Evolutionary conservation across 1,140 invertebrate genomes (phyloP).

Genomic region (Eufriesea mexicana): DNA sequence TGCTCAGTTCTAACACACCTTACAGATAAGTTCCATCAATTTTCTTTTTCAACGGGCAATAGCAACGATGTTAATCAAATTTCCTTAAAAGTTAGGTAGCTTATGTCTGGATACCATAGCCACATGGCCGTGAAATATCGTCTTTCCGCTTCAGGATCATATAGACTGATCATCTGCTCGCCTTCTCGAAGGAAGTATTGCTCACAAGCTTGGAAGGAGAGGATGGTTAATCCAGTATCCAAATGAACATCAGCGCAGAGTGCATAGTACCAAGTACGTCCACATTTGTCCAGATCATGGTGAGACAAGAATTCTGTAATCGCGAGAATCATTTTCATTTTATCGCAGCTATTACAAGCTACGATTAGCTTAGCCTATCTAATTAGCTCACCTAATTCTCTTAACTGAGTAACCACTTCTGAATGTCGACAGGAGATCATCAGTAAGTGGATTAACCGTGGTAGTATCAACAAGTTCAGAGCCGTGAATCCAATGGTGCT

Average conservation of each 20-base stretch:
- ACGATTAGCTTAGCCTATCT: too few species aligned
- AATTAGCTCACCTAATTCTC: conserved; percentile 75
- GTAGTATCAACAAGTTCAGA: conserved; percentile 76
- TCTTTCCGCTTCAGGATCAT: conserved; percentile 74
- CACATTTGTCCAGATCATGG: conserved; percentile 80
- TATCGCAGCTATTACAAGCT: neutral
- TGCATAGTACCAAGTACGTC: conserved; percentile 81
- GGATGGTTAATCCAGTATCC: conserved; percentile 80
- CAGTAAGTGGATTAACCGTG: conserved; percentile 76
- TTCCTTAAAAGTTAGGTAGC: neutral
- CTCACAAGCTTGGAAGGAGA: conserved; percentile 74
- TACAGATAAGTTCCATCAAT: neutral
- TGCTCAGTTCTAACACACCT: conserved; percentile 76
- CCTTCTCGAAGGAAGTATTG: conserved; percentile 77
- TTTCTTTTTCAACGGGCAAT: too few species aligned
- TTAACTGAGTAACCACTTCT: conserved; percentile 75
- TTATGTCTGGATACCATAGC: conserved; percentile 71
- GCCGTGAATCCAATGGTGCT: conserved; percentile 71
- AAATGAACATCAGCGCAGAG: conserved; percentile 81
- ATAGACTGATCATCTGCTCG: conserved; percentile 71
- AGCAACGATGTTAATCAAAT: neutral
- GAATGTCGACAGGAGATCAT: conserved; percentile 74
- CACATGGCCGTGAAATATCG: conserved; percentile 78
- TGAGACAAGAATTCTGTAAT: conserved; percentile 74
- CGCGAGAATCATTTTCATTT: neutral